These are phyloP conservation scores for Pseudococcus viburni DNA, from an alignment of 2,888 invertebrate species.

Conservation along the genomic window DNA sequence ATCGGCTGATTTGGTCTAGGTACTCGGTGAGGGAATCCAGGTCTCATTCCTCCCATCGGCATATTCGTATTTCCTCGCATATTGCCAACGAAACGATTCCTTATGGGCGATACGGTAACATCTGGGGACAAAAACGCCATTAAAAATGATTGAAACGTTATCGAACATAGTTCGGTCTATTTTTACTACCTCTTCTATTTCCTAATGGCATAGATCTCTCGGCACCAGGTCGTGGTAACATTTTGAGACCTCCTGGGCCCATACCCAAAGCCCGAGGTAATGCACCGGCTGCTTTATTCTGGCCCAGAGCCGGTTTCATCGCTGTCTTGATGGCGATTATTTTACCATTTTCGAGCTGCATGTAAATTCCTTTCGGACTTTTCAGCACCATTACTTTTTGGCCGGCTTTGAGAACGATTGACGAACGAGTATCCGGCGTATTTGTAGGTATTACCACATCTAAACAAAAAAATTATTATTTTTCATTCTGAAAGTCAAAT, in stretches of 20 bases:
- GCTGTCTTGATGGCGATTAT: conserved; percentile 92
- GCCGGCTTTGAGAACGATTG: conserved; percentile 92
- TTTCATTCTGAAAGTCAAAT: neutral
- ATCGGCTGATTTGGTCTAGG: neutral
- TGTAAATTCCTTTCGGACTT: conserved; percentile 95
- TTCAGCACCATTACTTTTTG: conserved; percentile 95
- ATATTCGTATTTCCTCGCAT: conserved; percentile 72
- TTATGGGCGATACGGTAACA: conserved; percentile 64
- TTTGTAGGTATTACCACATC: conserved; percentile 95
- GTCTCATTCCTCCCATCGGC: conserved; percentile 69
- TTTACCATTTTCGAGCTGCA: conserved; percentile 94
- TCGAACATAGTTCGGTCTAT: neutral
- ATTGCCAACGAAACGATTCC: conserved; percentile 67
- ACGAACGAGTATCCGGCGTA: conserved; percentile 88
- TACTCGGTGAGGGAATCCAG: conserved; percentile 1
- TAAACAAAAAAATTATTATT: conserved; percentile 69
- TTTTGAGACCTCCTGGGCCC: neutral
- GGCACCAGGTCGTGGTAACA: neutral
- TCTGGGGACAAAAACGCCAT: conserved; percentile 54
- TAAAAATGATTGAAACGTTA: no score
- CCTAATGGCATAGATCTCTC: conserved; percentile 30
- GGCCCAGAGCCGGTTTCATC: conserved; percentile 76
- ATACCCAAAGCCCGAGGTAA: neutral
- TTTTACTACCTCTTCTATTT: conserved; percentile 36
- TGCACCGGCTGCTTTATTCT: neutral